These are phyloP conservation scores for Pampus argenteus DNA, from an alignment of 2,797 vertebrate genomes.

Conservation along the genomic window DNA sequence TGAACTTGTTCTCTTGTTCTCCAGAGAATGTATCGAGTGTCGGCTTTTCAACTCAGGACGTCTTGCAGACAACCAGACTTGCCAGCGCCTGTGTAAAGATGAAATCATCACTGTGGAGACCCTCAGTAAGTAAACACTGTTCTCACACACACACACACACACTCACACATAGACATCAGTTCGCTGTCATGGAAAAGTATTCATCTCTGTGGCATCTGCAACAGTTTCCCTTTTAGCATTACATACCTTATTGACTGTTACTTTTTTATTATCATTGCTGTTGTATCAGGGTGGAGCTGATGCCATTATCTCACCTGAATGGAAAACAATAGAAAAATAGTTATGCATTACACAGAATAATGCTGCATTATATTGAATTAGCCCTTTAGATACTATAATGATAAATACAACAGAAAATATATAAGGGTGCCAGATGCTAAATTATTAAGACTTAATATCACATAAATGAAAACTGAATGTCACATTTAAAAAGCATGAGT, in stretches of 20 bases:
- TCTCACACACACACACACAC: not conserved
- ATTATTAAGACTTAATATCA: too few species aligned
- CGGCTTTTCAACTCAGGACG: conserved; percentile 90
- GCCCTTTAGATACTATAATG: too few species aligned
- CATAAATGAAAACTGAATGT: too few species aligned
- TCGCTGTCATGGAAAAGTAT: conserved; percentile 24
- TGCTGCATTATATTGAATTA: not conserved
- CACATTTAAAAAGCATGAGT: too few species aligned
- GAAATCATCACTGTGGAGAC: conserved; percentile 91
- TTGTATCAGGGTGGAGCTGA: too few species aligned
- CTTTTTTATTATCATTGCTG: conserved; percentile 23
- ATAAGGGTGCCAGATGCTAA: too few species aligned
- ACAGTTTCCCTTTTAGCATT: conserved; percentile 34
- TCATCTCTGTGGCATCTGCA: conserved; percentile 50
- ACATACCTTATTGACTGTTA: conserved; percentile 18
- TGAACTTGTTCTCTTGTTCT: conserved; percentile 23
- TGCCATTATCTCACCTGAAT: too few species aligned
- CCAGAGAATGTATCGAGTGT: conserved; percentile 96
- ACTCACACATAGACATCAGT: conserved; percentile 14
- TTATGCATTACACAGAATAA: not conserved
- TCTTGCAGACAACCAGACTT: conserved; percentile 94
- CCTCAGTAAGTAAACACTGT: conserved; percentile 86
- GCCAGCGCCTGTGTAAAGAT: conserved; percentile 88
- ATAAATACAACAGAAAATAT: too few species aligned
- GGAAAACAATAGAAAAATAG: not conserved